Conservation (phyloP, 2,888 invertebrate genomes). For the Chorisops tibialis region DNA sequence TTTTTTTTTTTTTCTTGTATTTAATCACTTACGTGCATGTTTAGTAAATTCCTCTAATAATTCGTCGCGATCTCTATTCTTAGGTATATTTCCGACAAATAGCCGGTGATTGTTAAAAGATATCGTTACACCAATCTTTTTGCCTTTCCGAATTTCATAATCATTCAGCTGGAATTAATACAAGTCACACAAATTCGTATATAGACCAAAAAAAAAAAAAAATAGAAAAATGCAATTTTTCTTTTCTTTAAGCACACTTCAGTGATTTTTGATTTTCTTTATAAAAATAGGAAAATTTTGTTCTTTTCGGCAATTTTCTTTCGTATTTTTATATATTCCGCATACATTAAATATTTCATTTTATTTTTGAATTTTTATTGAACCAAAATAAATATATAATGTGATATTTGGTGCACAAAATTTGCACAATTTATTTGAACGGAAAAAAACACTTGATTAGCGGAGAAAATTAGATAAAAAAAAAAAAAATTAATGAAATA, state of each 20-base stretch:
- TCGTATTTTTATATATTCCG: background rate
- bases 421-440: conserved; percentile 18
- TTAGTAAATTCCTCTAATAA: conserved; percentile 98
- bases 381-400: conserved; percentile 23
- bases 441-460: conserved; percentile 16
- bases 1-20: conserved; percentile 36
- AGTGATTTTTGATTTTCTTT: background rate
- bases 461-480: too few relatives aligned
- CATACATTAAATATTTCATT: background rate
- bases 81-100: conserved; percentile 99
- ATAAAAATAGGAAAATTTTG: background rate
- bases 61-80: conserved; percentile 99
- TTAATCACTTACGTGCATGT: conserved; percentile 91
- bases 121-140: conserved; percentile 99
- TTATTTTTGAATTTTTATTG: background rate
- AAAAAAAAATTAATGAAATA: too few relatives aligned
- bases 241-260: conserved; percentile 1
- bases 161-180: conserved; percentile 98
- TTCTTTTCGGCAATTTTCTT: background rate
- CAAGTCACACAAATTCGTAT: conserved; percentile 48
- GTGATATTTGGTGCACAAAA: conserved; percentile 24
- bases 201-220: conserved; percentile 34
- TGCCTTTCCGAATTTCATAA: conserved; percentile 99
- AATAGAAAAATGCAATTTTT: conserved; percentile 26
- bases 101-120: conserved; percentile 99